Base-by-base conservation (phyloP, 2,797 vertebrate species). In the Argya squamiceps region DNA sequence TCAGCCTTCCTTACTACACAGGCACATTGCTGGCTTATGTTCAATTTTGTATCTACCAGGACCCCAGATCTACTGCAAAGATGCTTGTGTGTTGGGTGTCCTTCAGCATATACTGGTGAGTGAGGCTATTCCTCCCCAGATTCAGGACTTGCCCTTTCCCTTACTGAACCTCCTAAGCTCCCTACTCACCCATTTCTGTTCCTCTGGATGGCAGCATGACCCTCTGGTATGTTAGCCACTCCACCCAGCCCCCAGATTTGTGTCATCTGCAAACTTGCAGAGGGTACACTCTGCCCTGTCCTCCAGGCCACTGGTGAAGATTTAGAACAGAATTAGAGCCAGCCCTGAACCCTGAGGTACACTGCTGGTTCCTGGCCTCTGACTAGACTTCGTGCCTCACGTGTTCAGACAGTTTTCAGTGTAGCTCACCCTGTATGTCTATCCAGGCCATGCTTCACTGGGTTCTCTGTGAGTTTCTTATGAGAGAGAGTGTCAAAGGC, bases 11-110 rank as follows among this genome's bases (percentile, higher is more conserved):
- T 46, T 50, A 77, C 18, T 15, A 3, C 46, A 26, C 21, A 29
- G 41, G 9, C 46, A 29, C 17, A 5, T 44, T 0, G 0, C 43
- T 58, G 34, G 20, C 4, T 75, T 44, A 3, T 41, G 19, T 78
- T 71, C 67, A 52, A 3, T 29, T 73, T 52, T 24, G 9, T 27
- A 30, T n/a, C 49, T 46, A 49, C 12, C 17, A 71, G 58, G 24
- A 78, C 8, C 22, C 15, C 36, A 44, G 27, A 17, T 29, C 8
- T 34, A 44, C 58, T 44, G 60, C 18, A 15, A 77, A 89, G 47
- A 36, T 58, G 18, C 14, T 60, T 84, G 5, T 5, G 26, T 56
- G 27, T 9, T 58, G 29, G 2, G 15, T 23, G 18, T 10, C 8
- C 11, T 5, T 22, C 20, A 41, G n/a, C 26, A 56, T 30, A 36